Conservation (phyloP, 2,113 vertebrate species). For the Variabilichromis moorii region DNA sequence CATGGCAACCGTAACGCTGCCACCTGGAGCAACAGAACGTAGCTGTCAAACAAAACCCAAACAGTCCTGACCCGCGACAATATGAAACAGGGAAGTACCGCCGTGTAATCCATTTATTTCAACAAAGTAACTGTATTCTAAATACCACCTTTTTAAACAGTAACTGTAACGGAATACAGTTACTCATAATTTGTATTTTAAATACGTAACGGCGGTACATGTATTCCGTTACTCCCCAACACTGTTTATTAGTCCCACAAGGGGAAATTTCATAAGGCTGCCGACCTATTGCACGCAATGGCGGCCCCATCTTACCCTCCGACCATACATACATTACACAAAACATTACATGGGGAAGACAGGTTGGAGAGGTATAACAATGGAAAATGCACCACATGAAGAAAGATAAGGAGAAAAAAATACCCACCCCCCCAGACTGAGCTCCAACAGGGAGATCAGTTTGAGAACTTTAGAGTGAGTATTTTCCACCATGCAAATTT, state of each 20-base stretch:
- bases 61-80: too few relatives aligned
- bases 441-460: background rate
- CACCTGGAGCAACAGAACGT: too few relatives aligned
- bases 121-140: too few relatives aligned
- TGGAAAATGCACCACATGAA: background rate
- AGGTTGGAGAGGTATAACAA: background rate
- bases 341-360: background rate
- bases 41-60: too few relatives aligned
- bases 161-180: too few relatives aligned
- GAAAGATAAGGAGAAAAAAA: background rate
- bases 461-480: background rate
- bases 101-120: too few relatives aligned
- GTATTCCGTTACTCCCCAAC: too few relatives aligned
- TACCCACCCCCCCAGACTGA: background rate
- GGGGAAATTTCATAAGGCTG: background rate
- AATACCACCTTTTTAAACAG: too few relatives aligned
- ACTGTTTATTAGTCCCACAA: background rate
- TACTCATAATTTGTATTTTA: too few relatives aligned
- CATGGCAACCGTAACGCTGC: too few relatives aligned
- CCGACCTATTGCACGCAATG: background rate
- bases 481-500: background rate
- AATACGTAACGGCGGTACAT: too few relatives aligned
- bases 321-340: background rate
- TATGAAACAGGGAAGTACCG: too few relatives aligned
- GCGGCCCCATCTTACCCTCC: fast-evolving